Evolutionary conservation across 2,888 invertebrate species (phyloP).

Genomic region (Aquatica leii): DNA sequence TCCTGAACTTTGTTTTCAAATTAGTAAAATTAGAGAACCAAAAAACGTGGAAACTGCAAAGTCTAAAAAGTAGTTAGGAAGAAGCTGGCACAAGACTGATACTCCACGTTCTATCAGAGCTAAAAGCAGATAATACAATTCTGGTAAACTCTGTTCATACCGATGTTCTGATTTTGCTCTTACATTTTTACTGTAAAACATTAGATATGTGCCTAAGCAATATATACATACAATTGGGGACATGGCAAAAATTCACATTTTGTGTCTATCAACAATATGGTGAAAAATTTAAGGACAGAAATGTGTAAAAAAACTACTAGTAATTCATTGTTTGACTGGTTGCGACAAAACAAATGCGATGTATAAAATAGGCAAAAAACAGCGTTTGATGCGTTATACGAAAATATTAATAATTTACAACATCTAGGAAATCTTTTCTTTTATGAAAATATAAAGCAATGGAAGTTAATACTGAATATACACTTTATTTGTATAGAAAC

Average conservation of each 20-base stretch:
- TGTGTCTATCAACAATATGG: too few relatives aligned
- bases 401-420: neutral
- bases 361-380: neutral
- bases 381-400: neutral
- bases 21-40: neutral
- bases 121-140: neutral
- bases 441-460: neutral
- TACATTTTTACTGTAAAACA: neutral
- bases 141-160: neutral
- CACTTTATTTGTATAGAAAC: slow-evolving; percentile 1
- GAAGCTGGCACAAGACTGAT: neutral
- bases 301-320: neutral
- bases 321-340: neutral
- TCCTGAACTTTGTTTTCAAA: neutral
- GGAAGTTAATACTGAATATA: neutral
- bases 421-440: neutral
- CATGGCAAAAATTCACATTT: neutral
- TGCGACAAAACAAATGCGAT: neutral
- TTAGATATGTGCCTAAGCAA: neutral
- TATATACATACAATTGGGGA: neutral
- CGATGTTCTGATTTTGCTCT: neutral
- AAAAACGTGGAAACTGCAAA: neutral
- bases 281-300: neutral
- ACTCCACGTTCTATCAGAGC: too few relatives aligned
- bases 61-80: neutral